These are phyloP conservation scores for Sebastes aleutianus DNA, from an alignment of 2,797 vertebrate species.

Conservation along the genomic window DNA sequence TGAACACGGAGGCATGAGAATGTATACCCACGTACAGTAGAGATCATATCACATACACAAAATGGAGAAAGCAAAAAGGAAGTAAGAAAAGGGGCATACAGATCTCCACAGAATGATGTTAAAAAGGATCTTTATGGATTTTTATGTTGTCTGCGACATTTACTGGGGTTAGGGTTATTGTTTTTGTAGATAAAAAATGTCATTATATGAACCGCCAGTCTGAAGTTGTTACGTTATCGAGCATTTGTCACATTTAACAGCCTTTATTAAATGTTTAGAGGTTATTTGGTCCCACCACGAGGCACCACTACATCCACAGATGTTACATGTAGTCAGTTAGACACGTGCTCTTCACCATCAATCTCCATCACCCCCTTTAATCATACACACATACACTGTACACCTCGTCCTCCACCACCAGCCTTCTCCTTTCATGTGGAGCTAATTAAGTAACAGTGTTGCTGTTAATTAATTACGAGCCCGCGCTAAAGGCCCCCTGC, in stretches of 20 bases:
- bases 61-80: neutral
- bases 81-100: neutral
- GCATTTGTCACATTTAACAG: neutral
- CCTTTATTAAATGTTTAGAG: neutral
- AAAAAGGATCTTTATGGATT: neutral
- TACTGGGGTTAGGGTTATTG: neutral
- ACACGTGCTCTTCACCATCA: constrained; percentile 38
- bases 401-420: constrained; percentile 43
- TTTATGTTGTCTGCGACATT: neutral
- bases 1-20: constrained; percentile 13
- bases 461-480: constrained; percentile 85
- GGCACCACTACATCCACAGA: neutral
- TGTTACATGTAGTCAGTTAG: constrained; percentile 21
- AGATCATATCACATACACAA: constrained; percentile 8
- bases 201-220: neutral
- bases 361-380: constrained; percentile 37
- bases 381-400: constrained; percentile 39
- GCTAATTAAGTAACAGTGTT: constrained; percentile 88
- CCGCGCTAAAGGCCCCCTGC: constrained; percentile 70
- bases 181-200: neutral
- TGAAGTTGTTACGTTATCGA: neutral
- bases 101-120: neutral
- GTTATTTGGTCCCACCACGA: neutral
- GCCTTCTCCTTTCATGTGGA: constrained; percentile 78
- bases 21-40: neutral